Conservation (phyloP, 2,797 vertebrate genomes). For the Meriones psammophilus region DNA sequence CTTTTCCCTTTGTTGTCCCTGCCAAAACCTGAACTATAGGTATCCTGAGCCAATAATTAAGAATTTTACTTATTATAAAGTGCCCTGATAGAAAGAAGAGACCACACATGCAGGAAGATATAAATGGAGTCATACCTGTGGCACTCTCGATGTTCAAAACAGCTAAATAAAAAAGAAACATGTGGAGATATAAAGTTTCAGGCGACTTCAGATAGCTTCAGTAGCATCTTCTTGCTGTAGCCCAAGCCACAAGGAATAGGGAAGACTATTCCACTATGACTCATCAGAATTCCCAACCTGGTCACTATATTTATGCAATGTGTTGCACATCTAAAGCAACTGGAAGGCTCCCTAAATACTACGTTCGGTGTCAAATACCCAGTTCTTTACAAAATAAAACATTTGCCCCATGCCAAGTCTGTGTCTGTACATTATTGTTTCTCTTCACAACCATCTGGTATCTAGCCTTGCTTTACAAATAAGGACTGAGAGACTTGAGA, state of each 20-base stretch:
- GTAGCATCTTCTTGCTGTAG: not conserved
- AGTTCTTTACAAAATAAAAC: constrained; percentile 25
- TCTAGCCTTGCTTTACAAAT: not conserved
- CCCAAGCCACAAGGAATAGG: not conserved
- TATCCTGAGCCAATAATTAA: not conserved
- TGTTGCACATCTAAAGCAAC: not conserved
- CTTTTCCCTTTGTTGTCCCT: too few relatives aligned
- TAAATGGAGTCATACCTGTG: not conserved
- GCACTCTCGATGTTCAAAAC: not conserved
- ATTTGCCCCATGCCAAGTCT: not conserved
- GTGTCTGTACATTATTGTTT: not conserved
- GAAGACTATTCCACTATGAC: not conserved
- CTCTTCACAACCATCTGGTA: not conserved
- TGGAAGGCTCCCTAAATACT: not conserved
- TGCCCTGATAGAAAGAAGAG: not conserved
- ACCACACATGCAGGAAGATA: not conserved
- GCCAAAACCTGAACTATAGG: not conserved
- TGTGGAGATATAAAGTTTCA: not conserved
- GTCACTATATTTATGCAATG: not conserved
- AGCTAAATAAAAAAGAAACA: not conserved
- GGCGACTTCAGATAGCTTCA: not conserved
- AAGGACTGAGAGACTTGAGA: not conserved
- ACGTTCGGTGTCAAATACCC: not conserved
- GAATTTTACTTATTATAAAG: not conserved
- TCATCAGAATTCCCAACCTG: not conserved